Evolutionary conservation across 1,140 invertebrate genomes (phyloP), one percentile per base, ranked within the genome.

Genomic region (Drosophila arawakana): DNA sequence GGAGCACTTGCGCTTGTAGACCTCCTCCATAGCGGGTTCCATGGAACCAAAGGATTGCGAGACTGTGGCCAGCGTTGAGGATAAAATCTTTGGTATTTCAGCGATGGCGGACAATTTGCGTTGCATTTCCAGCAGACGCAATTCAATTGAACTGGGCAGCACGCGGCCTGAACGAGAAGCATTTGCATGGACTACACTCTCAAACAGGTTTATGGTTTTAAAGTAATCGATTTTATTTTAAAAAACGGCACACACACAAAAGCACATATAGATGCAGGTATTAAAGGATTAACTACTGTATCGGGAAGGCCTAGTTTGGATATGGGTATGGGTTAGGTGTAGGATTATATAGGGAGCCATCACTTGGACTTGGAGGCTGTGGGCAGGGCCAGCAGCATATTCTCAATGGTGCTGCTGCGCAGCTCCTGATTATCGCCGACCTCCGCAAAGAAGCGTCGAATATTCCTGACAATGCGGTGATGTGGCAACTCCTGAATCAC

Each of bases 401-500:
- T 90, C 68, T 92, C 92, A 52, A 92, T 80, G 67, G 89, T 91
- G 61, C 81, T 91, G 63, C 68, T 72, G 65, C 83, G 81, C 44
- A 92, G 58, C 73, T 92, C 91, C 25, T 78, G 72, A 69, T 92
- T 92, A 39, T 92, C 90, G 66, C 91, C 90, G 43, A 90, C 89
- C 76, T 92, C 91, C 6, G 80, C 76, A 75, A 92, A 92, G 79
- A 92, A 92, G 50, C 92, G 91, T 15, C 81, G 66, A 55, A 92
- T 92, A 74, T 92, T 92, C 46, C 88, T 70, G 44, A 92, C 75
- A 71, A 92, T 92, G 73, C 92, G 86, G 83, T 92, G 91, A 69
- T 92, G 92, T 50, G 92, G 92, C 77, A 91, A 73, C 71, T 92
- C 92, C 91, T 92, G 47, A 43, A 30, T 1, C 25, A 13, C 1